phyloP scores from a whole-genome alignment of 1,140 invertebrate species.

The Triops longicaudatus region DNA sequence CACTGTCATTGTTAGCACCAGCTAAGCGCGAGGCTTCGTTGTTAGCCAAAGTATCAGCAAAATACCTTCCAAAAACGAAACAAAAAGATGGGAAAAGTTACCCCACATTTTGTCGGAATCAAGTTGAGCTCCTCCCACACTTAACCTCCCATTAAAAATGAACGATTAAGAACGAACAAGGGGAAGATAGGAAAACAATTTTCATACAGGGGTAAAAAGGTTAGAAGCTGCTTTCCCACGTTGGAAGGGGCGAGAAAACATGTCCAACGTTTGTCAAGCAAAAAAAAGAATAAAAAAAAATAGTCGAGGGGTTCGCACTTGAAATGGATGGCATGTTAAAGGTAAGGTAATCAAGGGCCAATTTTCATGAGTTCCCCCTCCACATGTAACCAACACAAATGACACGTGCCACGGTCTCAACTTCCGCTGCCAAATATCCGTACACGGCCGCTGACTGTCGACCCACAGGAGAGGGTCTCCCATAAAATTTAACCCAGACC shows the following conservation, averaged over 20 bases:
- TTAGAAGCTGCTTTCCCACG: background rate
- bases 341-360: conserved; percentile 6
- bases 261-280: background rate
- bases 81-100: background rate
- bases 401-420: conserved; percentile 19
- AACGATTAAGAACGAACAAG: conserved; percentile 1
- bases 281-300: too few species aligned
- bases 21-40: conserved; percentile 41
- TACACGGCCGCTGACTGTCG: background rate
- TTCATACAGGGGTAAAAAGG: background rate
- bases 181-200: background rate
- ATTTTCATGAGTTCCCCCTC: conserved; percentile 15
- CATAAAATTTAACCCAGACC: conserved; percentile 22
- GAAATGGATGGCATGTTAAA: conserved; percentile 18
- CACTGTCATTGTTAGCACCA: conserved; percentile 25
- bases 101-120: background rate
- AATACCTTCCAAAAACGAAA: conserved; percentile 41
- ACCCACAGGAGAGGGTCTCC: background rate
- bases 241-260: background rate
- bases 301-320: conserved; percentile 1
- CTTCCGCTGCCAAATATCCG: background rate
- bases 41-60: conserved; percentile 49
- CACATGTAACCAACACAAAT: conserved; percentile 13
- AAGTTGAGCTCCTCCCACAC: background rate
- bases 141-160: conserved; percentile 14